Percentiles rank a stretch among this genome's conserved stretches.
These are phyloP conservation scores for Oegoconia quadripuncta DNA, from an alignment of 2,888 invertebrate genomes.

Conservation along the genomic window DNA sequence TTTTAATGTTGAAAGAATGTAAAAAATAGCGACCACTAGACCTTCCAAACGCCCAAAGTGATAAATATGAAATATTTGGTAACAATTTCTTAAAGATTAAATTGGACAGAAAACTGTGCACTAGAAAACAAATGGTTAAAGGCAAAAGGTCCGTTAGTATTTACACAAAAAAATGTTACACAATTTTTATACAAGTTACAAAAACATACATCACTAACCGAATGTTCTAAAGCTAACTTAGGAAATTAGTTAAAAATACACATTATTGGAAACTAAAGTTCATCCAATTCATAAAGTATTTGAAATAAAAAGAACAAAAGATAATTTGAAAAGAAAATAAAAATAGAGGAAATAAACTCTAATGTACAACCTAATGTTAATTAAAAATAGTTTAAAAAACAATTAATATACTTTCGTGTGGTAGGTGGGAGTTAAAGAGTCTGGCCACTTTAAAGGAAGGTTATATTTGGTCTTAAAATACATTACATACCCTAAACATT, in stretches of 20 bases:
- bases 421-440: constrained; percentile 62
- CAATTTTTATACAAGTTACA: constrained; percentile 34
- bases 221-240: constrained; percentile 50
- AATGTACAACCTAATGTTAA: constrained; percentile 47
- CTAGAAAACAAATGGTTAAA: constrained; percentile 40
- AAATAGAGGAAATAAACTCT: constrained; percentile 17
- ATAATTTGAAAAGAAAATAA: constrained; percentile 28
- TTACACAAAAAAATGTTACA: constrained; percentile 44
- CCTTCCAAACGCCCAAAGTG: constrained; percentile 28
- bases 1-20: no score
- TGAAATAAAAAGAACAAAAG: constrained; percentile 14
- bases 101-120: constrained; percentile 35
- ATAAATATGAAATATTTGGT: constrained; percentile 77
- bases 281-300: neutral
- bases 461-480: constrained; percentile 43
- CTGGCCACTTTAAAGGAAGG: constrained; percentile 59
- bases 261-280: constrained; percentile 11
- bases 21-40: no score
- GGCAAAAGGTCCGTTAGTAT: constrained; percentile 50
- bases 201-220: constrained; percentile 59
- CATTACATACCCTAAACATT: constrained; percentile 23
- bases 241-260: constrained; percentile 27
- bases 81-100: constrained; percentile 69
- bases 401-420: constrained; percentile 61
- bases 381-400: constrained; percentile 48